Evolutionary conservation across 2,888 invertebrate genomes (phyloP).

Genomic region (Troides aeacus): DNA sequence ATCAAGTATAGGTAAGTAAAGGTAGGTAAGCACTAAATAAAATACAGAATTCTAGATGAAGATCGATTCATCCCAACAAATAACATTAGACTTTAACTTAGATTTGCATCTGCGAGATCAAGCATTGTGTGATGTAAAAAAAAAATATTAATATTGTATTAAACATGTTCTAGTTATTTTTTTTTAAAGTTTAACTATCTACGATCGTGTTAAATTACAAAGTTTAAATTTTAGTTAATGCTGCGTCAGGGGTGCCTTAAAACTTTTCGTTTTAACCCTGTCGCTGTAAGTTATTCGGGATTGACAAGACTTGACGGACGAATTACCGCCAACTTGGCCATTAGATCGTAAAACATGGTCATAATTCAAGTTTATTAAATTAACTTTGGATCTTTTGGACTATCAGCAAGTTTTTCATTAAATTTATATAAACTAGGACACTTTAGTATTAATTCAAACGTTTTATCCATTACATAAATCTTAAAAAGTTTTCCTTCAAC

Average conservation of each 20-base stretch:
- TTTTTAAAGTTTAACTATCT: neutral
- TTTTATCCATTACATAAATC: too few species aligned
- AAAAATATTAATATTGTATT: neutral
- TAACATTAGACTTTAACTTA: neutral
- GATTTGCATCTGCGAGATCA: neutral
- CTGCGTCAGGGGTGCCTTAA: neutral
- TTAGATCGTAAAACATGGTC: neutral
- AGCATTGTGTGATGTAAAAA: neutral
- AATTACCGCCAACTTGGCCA: neutral
- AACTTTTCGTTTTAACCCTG: conserved; percentile 3
- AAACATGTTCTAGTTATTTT: neutral
- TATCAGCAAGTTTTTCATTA: neutral
- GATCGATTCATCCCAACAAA: neutral
- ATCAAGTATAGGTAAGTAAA: too few species aligned
- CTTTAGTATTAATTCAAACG: too few species aligned
- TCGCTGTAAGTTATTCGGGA: conserved; percentile 3
- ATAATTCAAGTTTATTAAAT: neutral
- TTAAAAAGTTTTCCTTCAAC: too few species aligned
- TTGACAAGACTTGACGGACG: neutral
- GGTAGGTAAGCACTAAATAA: too few species aligned
- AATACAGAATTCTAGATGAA: too few species aligned
- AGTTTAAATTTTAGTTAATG: conserved; percentile 1
- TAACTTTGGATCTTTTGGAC: neutral
- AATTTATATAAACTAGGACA: too few species aligned
- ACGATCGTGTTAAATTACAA: neutral